Evolutionary conservation across 2,797 vertebrate genomes (phyloP), one percentile per base, ranked within the genome.

Genomic region (Setipinna tenuifilis): DNA sequence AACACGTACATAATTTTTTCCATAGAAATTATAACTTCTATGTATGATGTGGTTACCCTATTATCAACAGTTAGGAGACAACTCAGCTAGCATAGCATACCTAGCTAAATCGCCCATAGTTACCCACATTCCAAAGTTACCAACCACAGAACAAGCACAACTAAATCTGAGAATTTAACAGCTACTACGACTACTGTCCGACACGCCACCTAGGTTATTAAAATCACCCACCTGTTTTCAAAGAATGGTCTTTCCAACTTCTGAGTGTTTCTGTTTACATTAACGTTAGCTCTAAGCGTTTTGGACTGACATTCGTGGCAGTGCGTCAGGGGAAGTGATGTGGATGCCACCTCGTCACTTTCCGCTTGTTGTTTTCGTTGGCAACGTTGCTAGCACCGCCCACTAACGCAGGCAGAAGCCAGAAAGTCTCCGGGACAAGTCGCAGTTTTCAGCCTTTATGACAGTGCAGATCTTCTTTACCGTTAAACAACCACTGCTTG

Each of bases 241-340:
- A 59, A 59, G 19, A 2, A 5, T 59, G 58, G 28, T 19, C 6
- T 21, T 78, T 6, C 6, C 31, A 44, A 44, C 71, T 78, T n/a
- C 31, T 68, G 25, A 2, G 6, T 75, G 5, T 41, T 75, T 16
- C 23, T 75, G 31, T 75, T 75, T 75, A 75, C 68, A 75, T 1
- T 6, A n/a, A 11, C 50, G n/a, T 54, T 65, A 25, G n/a, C n/a
- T 62, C 61, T 17, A 25, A 4, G 1, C 50, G 50, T 54, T 54
- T 9, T 54, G 50, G 50, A 41, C 28, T 75, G 28, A 19, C 28
- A 35, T 78, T 44, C 71, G 71, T 78, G 71, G 71, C 71, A 78
- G 35, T 54, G 62, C 23, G 50, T 25, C 23, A 54, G 50, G 28
- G 71, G 71, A 78, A 78, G 71, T 78, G 71, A 78, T 78, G 71